Evolutionary conservation across 2,888 invertebrate genomes (phyloP).

Genomic region (Hemicrepidius hirtus): DNA sequence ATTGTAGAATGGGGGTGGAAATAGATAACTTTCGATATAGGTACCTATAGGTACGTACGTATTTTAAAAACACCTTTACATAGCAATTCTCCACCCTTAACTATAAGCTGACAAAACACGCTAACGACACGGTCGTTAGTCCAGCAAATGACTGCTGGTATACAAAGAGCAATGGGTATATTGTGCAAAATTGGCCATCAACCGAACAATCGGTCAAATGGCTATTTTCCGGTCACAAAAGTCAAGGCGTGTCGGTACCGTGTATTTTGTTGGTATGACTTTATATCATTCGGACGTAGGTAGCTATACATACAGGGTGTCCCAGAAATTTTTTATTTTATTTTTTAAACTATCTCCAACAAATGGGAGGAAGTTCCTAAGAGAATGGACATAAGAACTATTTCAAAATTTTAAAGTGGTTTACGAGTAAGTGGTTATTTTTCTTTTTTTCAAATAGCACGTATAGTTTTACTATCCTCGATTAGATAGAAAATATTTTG

Average conservation of each 20-base stretch:
- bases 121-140: constrained; percentile 49
- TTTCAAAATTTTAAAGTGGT: too few species aligned
- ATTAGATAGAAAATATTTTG: too few species aligned
- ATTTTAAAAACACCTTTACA: constrained; percentile 1
- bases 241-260: constrained; percentile 39
- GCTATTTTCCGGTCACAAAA: constrained; percentile 50
- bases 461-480: too few species aligned
- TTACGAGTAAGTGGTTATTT: too few species aligned
- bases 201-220: constrained; percentile 49
- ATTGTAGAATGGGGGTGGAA: background rate
- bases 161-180: constrained; percentile 47
- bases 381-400: too few species aligned
- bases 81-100: constrained; percentile 13
- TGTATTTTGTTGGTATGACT: background rate
- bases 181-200: constrained; percentile 54
- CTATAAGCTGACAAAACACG: constrained; percentile 39
- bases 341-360: too few species aligned
- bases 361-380: too few species aligned
- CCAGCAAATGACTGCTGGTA: constrained; percentile 37
- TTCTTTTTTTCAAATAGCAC: too few species aligned
- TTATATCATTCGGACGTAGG: too few species aligned
- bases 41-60: background rate
- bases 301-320: too few species aligned
- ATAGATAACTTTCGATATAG: background rate
- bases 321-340: too few species aligned